Evolutionary conservation across 2,797 vertebrate species (phyloP), one percentile per base, ranked within the genome.

Genomic region (Notoglanidium macrostoma): DNA sequence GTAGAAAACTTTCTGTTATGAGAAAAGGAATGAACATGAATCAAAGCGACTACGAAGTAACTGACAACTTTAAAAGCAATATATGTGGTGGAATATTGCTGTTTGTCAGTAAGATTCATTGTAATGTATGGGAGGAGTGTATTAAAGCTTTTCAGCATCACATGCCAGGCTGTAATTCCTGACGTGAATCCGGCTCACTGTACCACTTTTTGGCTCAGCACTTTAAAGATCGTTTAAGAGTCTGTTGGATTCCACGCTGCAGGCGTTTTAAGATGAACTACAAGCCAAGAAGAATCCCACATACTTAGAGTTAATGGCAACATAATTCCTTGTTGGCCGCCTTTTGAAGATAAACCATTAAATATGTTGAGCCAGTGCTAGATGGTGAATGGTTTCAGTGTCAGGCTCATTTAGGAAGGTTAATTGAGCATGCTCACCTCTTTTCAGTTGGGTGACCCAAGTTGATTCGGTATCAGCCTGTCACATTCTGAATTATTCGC

Each of bases 261-360:
- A 85, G 55, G 59, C 68, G 11, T 74, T 81, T 67, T 67, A 85
- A 81, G 77, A 84, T 35, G 83, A 89, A 70, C 61, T 81, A 63
- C 68, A 72, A 68, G 72, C 79, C 65, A 68, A 61, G 70, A 89
- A 51, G 61, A 87, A 83, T 83, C 54, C 54, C 44, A 73, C 17
- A 15, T 83, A 85, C 70, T 87, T 87, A 87, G 55, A 85, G 55
- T 76, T 87, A 87, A 84, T 80, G 54, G 49, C 79, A 78, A 21
- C 32, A 59, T 74, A 70, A 85, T 85, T 85, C 86, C 79, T 81
- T 78, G 32, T 82, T 77, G 84, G 76, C 76, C 59, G 12, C 83
- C 85, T 81, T 81, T 67, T 83, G 17, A 73, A 77, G 82, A 78
- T 65, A 65, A 84, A 84, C 81, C 55, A 72, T 84, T 80, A 73